Evolutionary conservation across 2,113 vertebrate genomes (phyloP), one percentile per base, ranked within the genome.

Genomic region (Acanthisitta chloris): DNA sequence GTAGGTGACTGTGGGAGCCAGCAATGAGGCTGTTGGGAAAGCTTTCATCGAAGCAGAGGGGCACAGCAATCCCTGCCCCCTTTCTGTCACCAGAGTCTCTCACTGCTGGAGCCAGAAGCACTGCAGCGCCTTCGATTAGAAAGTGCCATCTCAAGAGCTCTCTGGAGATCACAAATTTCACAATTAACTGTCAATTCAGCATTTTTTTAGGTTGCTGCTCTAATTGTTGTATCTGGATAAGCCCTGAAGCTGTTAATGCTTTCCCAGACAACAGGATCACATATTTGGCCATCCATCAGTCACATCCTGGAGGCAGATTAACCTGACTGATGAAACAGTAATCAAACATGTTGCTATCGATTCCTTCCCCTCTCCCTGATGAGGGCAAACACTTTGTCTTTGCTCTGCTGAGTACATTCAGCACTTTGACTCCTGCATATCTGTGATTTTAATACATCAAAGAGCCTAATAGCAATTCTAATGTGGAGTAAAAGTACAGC

Each of bases 71-170:
- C 66, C 26, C 59, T 46, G 43, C 11, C 18, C 18, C 9, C 49
- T 82, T 23, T 20, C 65, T 51, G 8, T n/a, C 54, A 34, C 31
- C 31, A 7, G 17, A 38, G 17, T 16, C 31, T 20, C 38, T 79
- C 0, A 0, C 42, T 40, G 8, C 42, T 1, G 2, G 24, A 58
- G 49, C 38, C 11, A 8, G 61, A 17, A 40, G 42, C 1, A 2
- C 43, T 67, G n/a, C 46, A 40, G 51, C 8, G 17, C 26, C 21
- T 14, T 46, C 40, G 70, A 15, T 43, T 46, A 34, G 51, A 24
- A 33, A 29, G 12, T 36, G 48, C 54, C 4, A 7, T 82, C 58
- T 77, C 12, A 18, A 54, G 64, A 86, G n/a, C 36, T 52, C 33
- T 69, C 38, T 55, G 42, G 33, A 14, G 43, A 24, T 46, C 73